Percentiles rank a stretch among this genome's conserved stretches.
Conservation (phyloP, 2,797 vertebrate genomes). For the Erithacus rubecula region DNA sequence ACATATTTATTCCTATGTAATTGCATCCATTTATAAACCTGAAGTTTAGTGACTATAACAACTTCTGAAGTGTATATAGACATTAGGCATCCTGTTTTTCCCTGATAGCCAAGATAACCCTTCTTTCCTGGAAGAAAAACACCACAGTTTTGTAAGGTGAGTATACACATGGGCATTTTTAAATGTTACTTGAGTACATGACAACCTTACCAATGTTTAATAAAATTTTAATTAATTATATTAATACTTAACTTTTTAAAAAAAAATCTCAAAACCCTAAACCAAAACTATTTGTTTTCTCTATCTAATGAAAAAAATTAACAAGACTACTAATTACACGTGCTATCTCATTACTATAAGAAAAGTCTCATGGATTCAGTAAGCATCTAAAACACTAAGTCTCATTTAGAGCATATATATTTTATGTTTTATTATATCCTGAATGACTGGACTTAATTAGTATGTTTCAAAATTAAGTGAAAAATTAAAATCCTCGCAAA, state of each 20-base stretch:
- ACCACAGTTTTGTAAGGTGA: background rate
- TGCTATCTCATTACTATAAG: background rate
- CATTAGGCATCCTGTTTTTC: background rate
- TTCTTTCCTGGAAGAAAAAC: background rate
- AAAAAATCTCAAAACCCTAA: background rate
- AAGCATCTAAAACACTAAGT: background rate
- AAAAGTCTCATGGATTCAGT: background rate
- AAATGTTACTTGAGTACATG: background rate
- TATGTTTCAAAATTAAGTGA: background rate
- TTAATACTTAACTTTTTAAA: background rate
- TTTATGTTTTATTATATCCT: background rate
- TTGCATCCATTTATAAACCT: background rate
- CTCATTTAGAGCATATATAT: background rate
- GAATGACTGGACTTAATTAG: background rate
- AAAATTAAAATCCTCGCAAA: background rate
- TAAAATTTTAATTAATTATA: background rate
- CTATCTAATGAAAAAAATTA: background rate
- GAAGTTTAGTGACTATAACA: background rate
- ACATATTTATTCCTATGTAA: background rate
- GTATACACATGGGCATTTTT: background rate
- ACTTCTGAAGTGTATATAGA: background rate
- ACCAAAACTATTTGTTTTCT: background rate
- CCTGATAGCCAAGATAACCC: background rate
- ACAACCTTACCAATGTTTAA: background rate
- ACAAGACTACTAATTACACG: background rate